A percentile compares a stretch with the other conserved stretches of the same genome.
These are phyloP conservation scores for Corythornis cristatus DNA, from an alignment of 2,113 vertebrate species.

Conservation along the genomic window DNA sequence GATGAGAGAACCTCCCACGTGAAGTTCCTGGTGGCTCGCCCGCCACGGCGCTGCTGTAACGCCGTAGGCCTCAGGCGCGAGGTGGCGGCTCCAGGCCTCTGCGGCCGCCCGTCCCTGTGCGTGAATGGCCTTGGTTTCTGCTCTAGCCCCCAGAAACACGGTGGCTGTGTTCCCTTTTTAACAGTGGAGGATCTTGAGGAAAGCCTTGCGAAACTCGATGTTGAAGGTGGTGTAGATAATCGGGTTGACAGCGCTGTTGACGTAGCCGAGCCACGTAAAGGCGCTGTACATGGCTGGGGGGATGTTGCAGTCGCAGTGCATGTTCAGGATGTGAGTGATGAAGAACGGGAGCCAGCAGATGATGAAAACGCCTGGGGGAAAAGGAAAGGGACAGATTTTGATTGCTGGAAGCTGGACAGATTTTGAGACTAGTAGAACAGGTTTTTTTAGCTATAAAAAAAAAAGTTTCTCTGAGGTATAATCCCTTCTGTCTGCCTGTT, in stretches of 20 bases:
- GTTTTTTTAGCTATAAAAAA: background rate
- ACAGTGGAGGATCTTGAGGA: slow-evolving; percentile 98
- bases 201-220: slow-evolving; percentile 96
- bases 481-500: background rate
- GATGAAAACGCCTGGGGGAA: slow-evolving; percentile 92
- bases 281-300: slow-evolving; percentile 92
- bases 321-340: slow-evolving; percentile 98
- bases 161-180: slow-evolving; percentile 64
- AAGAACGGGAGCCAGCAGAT: slow-evolving; percentile 99
- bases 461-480: background rate
- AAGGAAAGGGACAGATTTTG: background rate
- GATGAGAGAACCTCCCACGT: background rate
- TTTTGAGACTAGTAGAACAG: background rate
- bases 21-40: background rate
- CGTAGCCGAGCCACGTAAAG: slow-evolving; percentile 97
- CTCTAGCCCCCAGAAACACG: background rate
- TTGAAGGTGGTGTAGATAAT: slow-evolving; percentile 99
- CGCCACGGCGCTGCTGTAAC: background rate
- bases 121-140: background rate
- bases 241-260: slow-evolving; percentile 97
- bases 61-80: background rate
- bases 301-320: slow-evolving; percentile 93
- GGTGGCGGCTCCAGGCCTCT: background rate
- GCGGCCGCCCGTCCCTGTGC: background rate
- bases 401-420: background rate